phyloP scores from a whole-genome alignment of 2,797 vertebrate species.

The Hephaestus fuliginosus region DNA sequence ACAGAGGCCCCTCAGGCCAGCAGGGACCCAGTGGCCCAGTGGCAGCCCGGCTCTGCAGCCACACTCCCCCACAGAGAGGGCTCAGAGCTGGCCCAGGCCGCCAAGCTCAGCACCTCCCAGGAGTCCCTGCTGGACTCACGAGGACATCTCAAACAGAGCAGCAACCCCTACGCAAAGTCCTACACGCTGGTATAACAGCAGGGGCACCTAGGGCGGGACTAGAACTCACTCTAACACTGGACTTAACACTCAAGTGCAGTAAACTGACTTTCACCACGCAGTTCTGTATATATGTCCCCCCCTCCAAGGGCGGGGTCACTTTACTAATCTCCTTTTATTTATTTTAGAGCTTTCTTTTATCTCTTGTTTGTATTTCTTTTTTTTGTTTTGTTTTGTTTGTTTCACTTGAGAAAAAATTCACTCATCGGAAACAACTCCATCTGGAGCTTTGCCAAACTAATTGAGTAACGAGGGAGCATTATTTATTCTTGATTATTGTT shows the following conservation, averaged over 20 bases:
- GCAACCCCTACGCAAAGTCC: slow-evolving; percentile 98
- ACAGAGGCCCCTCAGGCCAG: slow-evolving; percentile 91
- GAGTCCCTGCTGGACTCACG: slow-evolving; percentile 98
- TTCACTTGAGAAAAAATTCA: slow-evolving; percentile 86
- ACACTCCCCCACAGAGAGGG: slow-evolving; percentile 98
- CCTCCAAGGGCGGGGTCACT: slow-evolving; percentile 81
- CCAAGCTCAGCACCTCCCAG: slow-evolving; percentile 99
- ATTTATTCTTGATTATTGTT: slow-evolving; percentile 85
- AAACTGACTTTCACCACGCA: slow-evolving; percentile 87
- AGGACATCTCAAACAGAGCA: slow-evolving; percentile 96
- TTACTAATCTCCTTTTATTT: slow-evolving; percentile 89
- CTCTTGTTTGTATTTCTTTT: slow-evolving; percentile 77
- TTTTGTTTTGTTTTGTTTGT: slow-evolving; percentile 66
- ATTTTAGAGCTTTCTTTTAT: slow-evolving; percentile 84
- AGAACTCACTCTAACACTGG: slow-evolving; percentile 80
- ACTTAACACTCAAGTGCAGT: slow-evolving; percentile 86
- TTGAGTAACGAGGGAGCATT: slow-evolving; percentile 84
- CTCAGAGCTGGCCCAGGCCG: slow-evolving; percentile 95
- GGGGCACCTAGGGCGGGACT: slow-evolving; percentile 84
- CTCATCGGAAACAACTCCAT: slow-evolving; percentile 93
- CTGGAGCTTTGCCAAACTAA: slow-evolving; percentile 96
- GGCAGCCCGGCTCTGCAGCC: slow-evolving; percentile 93
- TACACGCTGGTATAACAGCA: slow-evolving; percentile 99
- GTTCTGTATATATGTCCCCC: slow-evolving; percentile 86
- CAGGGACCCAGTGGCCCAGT: slow-evolving; percentile 92